Conservation (phyloP, 2,888 invertebrate species). For the Conchocele bisecta region DNA sequence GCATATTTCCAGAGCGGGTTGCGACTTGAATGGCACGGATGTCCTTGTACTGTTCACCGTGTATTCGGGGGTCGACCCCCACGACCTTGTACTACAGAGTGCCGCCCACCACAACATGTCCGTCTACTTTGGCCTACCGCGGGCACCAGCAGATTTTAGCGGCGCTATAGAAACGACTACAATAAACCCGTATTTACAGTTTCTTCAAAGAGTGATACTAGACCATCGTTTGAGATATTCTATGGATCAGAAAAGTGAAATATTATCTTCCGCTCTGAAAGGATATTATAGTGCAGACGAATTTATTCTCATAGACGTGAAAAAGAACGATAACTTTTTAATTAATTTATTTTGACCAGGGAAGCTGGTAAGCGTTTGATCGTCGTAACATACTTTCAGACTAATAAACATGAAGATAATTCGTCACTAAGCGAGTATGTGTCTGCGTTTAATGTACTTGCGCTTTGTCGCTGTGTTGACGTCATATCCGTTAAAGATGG, state of each 20-base stretch:
- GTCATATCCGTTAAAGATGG: slow-evolving; percentile 74
- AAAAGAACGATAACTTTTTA: too few relatives aligned
- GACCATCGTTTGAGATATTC: slow-evolving; percentile 67
- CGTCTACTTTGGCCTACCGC: slow-evolving; percentile 72
- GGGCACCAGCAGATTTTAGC: slow-evolving; percentile 53
- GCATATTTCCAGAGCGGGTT: slow-evolving; percentile 55
- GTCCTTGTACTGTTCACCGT: slow-evolving; percentile 71
- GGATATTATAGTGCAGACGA: slow-evolving; percentile 41
- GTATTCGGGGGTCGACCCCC: slow-evolving; percentile 71
- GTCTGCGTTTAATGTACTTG: slow-evolving; percentile 59
- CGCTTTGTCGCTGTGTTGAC: too few relatives aligned
- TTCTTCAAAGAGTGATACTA: slow-evolving; percentile 54
- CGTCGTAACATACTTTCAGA: slow-evolving; percentile 35
- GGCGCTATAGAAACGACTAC: too few relatives aligned
- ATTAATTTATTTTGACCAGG: too few relatives aligned
- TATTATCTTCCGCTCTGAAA: slow-evolving; percentile 21
- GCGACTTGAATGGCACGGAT: slow-evolving; percentile 56
- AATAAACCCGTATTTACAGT: slow-evolving; percentile 63
- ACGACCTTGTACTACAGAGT: slow-evolving; percentile 61
- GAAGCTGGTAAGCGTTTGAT: background rate
- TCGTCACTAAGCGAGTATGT: slow-evolving; percentile 60
- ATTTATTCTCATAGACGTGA: slow-evolving; percentile 20
- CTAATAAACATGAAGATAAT: slow-evolving; percentile 55
- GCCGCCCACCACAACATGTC: slow-evolving; percentile 67
- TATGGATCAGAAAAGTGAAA: background rate